Evolutionary conservation across 2,113 vertebrate genomes (phyloP).

Genomic region (Callithrix jacchus): DNA sequence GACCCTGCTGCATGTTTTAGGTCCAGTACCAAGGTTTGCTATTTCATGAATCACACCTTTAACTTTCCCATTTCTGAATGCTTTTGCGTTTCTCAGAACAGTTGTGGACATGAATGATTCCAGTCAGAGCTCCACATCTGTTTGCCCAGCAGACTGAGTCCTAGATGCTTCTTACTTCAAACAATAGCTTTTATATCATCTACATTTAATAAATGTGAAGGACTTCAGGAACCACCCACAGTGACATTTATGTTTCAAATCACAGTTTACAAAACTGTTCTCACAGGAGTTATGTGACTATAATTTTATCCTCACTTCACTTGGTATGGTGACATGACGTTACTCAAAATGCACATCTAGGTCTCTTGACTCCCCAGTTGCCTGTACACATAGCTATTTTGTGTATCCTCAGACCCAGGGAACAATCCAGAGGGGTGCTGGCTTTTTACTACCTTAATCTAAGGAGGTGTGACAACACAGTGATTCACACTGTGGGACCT

Average conservation of each 20-base stretch:
- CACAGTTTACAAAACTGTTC: not conserved
- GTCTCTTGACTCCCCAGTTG: not conserved
- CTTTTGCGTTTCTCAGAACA: not conserved
- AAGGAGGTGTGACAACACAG: not conserved
- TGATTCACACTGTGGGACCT: not conserved
- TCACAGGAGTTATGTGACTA: not conserved
- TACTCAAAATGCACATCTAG: no score
- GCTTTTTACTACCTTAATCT: not conserved
- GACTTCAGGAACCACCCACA: not conserved
- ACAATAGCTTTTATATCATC: not conserved
- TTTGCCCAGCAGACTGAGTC: not conserved
- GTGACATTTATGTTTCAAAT: not conserved
- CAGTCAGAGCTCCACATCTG: no score
- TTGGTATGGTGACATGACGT: accelerated
- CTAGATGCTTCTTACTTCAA: not conserved
- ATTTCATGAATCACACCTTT: not conserved
- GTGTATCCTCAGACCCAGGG: not conserved
- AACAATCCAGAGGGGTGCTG: no score
- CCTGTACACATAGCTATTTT: not conserved
- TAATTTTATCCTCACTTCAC: not conserved
- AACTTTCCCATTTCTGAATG: not conserved
- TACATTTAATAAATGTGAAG: not conserved
- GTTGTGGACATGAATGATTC: no score
- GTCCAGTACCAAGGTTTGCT: not conserved
- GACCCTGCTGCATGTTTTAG: not conserved